Evolutionary conservation across 2,888 invertebrate species (phyloP), one percentile per base, ranked within the genome.

Genomic region (Dicycla oo): DNA sequence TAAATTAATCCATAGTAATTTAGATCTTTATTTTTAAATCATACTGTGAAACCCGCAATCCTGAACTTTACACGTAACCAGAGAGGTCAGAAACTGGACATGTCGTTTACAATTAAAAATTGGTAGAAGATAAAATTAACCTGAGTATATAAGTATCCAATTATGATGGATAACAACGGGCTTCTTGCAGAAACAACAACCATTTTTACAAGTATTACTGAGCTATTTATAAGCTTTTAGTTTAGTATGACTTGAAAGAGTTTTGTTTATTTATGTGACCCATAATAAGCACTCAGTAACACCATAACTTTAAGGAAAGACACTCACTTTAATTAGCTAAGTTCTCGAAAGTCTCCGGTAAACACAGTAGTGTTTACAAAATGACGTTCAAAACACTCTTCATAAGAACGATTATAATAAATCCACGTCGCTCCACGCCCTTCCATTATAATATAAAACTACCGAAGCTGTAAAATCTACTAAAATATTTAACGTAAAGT

Each of bases 401-500:
- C 49, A 1, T 51, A 40, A 72, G 23, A 45, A 38, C 20, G n/a
- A 23, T 66, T 63, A 51, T 79, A 54, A 63, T 63, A 69, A 69
- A 38, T 38, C 26, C n/a, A 51, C 43, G 15, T 66, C 43, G 15
- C 58, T 26, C 60, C 56, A 80, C 75, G 43, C 68, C 57, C 26
- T 34, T 51, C 60, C 67, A 69, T 61, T 70, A 69, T 69, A 72
- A 49, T 40, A 70, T 69, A 60, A 75, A 81, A 84, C 72, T 71
- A 81, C 75, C 69, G 40, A 67, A 76, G 64, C 73, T 61, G 68
- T 73, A 60, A 81, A 78, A 73, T 71, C 56, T 30, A 65, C 70
- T 79, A 40, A 76, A 81, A 79, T 84, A 82, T 84, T 76, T 66
- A 75, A 73, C 51, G 67, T 53, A n/a, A 30, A 63, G 66, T 58